Evolutionary conservation across 2,113 vertebrate species (phyloP), one percentile per base, ranked within the genome.

Genomic region (Perca fluviatilis): DNA sequence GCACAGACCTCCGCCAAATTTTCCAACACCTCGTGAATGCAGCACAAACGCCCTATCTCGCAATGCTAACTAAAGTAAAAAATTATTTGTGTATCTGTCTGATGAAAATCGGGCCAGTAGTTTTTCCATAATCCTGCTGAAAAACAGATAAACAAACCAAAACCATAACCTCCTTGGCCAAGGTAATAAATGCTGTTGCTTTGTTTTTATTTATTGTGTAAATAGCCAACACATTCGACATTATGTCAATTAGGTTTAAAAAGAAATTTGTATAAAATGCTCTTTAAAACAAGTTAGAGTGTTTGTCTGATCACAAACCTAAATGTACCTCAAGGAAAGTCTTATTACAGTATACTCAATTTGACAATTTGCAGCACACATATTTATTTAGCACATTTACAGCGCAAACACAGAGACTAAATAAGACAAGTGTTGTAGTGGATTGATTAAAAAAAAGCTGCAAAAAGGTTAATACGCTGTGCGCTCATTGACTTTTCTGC

Each of bases 381-480:
- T 15, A 79, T 70, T 69, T 2, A 30, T 58, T 67, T 71, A 3
- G 23, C 50, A 57, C 33, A 73, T 74, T 77, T 66, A 25, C 33
- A 46, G 43, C 4, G 12, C 46, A 18, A 72, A 62, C 65, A 73
- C 58, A 18, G 21, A 69, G 61, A 56, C 25, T 71, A 64, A 77
- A 14, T 56, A 23, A 74, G 9, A 76, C 18, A 8, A 1, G 60
- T 76, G 79, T 23, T 61, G 54, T 56, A 19, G 47, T 66, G 23
- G 33, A 47, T 63, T 40, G 53, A 79, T 83, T 87, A n/a, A 73
- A 83, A 54, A 33, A 87, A 60, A 62, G 19, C 57, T 25, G 75
- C 60, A 53, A 60, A 81, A 67, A 74, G 67, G 80, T 82, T 85
- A 85, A 88, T 88, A 46, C n/a, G 46, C 82, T 75, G 66, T 70